phyloP scores from a whole-genome alignment of 2,113 vertebrate genomes.

The Lepidothrix coronata region DNA sequence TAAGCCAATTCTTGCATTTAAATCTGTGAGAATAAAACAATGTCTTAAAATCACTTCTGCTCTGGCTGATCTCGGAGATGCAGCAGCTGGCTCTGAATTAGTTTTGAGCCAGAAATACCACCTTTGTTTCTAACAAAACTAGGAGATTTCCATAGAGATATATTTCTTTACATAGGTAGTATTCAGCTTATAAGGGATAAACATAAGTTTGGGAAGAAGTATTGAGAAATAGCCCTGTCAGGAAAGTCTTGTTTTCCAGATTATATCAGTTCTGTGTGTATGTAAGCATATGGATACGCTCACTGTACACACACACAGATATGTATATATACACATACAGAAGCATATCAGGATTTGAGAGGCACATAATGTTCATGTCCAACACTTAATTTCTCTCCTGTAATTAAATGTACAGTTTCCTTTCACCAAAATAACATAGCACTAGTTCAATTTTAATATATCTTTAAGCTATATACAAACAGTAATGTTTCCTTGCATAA shows the following conservation, averaged over 20 bases:
- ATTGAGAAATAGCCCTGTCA: not conserved
- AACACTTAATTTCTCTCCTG: not conserved
- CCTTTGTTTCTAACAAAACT: not conserved
- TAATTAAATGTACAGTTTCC: not conserved
- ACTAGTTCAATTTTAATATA: not conserved
- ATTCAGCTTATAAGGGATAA: not conserved
- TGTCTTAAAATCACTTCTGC: not conserved
- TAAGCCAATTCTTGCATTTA: not conserved
- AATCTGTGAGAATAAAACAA: not conserved
- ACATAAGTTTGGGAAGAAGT: not conserved
- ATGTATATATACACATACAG: not conserved
- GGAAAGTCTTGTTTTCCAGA: slow-evolving; percentile 4
- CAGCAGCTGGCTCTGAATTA: not conserved
- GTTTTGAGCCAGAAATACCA: not conserved
- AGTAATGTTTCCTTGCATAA: not conserved
- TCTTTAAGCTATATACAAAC: not conserved
- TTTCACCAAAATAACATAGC: not conserved
- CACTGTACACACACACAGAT: not conserved
- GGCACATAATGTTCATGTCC: not conserved
- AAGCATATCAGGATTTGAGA: not conserved
- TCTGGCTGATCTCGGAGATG: not conserved
- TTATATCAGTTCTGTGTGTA: not conserved
- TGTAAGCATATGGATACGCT: not conserved
- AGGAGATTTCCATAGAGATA: not conserved
- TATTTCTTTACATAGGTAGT: not conserved